These are phyloP conservation scores for Oriolus oriolus DNA, from an alignment of 2,113 vertebrate species.

Conservation along the genomic window DNA sequence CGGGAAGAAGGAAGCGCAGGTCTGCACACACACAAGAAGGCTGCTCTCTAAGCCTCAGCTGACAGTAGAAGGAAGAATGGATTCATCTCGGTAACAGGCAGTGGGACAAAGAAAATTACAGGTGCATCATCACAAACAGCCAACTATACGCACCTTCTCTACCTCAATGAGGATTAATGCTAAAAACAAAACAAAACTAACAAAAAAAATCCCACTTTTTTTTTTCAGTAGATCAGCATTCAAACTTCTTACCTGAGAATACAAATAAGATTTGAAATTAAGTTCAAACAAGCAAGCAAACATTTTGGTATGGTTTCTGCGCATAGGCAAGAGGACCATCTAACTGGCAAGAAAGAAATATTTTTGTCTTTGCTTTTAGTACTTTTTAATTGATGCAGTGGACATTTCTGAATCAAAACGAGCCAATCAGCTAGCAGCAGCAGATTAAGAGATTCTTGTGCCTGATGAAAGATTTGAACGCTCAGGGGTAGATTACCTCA, in stretches of 20 bases:
- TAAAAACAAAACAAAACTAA: background rate
- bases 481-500: background rate
- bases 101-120: background rate
- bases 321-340: background rate
- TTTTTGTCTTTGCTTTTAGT: background rate
- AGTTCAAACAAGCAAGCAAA: background rate
- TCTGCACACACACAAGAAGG: background rate
- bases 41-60: background rate
- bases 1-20: background rate
- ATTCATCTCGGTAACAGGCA: background rate
- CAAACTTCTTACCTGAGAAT: background rate
- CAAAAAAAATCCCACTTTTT: background rate
- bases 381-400: background rate
- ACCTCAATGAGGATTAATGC: background rate
- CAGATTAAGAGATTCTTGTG: background rate
- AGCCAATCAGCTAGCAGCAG: background rate
- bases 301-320: background rate
- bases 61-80: background rate
- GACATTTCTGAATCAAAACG: background rate
- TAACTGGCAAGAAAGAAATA: background rate
- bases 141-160: background rate
- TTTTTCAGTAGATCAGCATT: background rate
- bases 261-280: background rate
- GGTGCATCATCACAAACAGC: background rate
- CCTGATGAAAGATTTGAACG: background rate